Evolutionary conservation across 2,888 invertebrate species (phyloP), one percentile per base, ranked within the genome.

Genomic region (Synergus japonicus): DNA sequence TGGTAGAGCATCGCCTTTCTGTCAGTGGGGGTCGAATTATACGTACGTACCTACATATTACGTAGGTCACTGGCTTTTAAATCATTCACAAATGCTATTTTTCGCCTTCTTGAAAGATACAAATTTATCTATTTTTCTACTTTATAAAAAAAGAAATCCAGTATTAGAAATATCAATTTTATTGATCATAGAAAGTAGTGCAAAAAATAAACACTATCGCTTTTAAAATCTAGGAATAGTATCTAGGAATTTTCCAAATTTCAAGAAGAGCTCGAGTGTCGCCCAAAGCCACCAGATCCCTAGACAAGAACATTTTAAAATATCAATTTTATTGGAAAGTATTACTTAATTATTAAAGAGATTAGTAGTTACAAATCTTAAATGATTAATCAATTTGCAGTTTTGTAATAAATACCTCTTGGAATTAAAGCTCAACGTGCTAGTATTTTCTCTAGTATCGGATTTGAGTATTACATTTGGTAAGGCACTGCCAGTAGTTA

Each of bases 191-290:
- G 12, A 60, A 60, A 22, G 22, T 60, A 10, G 9, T 29, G 69
- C 29, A 46, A 37, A 54, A 73, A 37, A 49, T 37, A 54, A n/a
- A 69, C 15, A 15, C 9, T 46, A 22, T 3, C 10, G 60, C 22
- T 29, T 49, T 7, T 29, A 15, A 29, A 49, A 29, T 29, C 49
- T 73, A 73, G 37, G 73, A 73, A 54, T 73, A 73, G 37, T 73
- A 73, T 76, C 87, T 86, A 18, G 89, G 88, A 66, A 91, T 87
- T 83, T 88, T 91, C 92, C 91, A 92, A 78, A 92, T 84, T 87
- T 91, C 91, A 69, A 92, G 78, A 63, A 84, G 87, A 58, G 90
- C 91, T 10, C 79, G 37, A 2, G 89, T 87, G 79, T 91, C 90
- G 9, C 90, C 90, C 58, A 91, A 83, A 41, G 90, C 91, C 0